phyloP scores from a whole-genome alignment of 2,888 invertebrate genomes.

The Acrobasis consociella region DNA sequence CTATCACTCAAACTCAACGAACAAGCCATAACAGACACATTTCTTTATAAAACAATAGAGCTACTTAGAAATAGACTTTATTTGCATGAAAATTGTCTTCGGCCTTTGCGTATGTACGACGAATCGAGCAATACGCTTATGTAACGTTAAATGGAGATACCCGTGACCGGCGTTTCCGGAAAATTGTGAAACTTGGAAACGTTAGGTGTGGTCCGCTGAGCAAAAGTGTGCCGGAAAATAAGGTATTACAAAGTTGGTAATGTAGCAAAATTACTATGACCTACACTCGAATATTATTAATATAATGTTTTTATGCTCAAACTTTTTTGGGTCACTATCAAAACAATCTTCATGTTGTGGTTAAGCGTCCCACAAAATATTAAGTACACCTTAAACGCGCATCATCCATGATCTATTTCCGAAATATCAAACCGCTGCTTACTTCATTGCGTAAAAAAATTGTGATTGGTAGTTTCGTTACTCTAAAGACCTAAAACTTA shows the following conservation, averaged over 20 bases:
- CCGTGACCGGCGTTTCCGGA: slow-evolving; percentile 21
- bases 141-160: neutral
- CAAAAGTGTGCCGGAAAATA: slow-evolving; percentile 12
- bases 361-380: too few species aligned
- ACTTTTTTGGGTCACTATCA: too few species aligned
- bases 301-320: too few species aligned
- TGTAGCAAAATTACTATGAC: too few species aligned
- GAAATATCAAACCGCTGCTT: too few species aligned
- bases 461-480: too few species aligned
- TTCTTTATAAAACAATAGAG: slow-evolving; percentile 21
- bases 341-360: too few species aligned
- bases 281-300: neutral
- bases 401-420: too few species aligned
- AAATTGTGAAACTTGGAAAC: slow-evolving; percentile 18
- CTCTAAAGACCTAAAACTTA: too few species aligned
- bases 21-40: neutral
- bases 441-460: too few species aligned
- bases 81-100: slow-evolving; percentile 37
- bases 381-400: too few species aligned
- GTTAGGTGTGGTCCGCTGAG: neutral
- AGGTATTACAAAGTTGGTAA: slow-evolving; percentile 7
- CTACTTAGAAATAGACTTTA: slow-evolving; percentile 29
- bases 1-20: neutral
- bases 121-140: slow-evolving; percentile 9
- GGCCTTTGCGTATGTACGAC: slow-evolving; percentile 10